Evolutionary conservation across 2,797 vertebrate species (phyloP), one percentile per base, ranked within the genome.

Genomic region (Fistularia commersonii): DNA sequence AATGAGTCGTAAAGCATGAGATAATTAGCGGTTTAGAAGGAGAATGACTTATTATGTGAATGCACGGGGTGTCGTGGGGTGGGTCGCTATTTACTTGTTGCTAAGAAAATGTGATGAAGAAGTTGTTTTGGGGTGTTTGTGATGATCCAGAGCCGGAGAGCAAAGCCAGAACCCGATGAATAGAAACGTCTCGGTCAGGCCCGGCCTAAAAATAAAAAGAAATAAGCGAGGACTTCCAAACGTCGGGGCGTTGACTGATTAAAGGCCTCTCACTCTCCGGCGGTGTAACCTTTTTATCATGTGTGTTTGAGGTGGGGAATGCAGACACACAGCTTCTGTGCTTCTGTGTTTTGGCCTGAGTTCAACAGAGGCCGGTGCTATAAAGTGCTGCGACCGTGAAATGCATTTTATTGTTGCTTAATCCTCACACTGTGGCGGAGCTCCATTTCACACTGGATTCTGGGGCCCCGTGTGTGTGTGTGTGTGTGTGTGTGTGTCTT

Each of bases 381-480:
- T 83, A 81, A 81, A 92, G 83, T 75, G 46, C 82, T 74, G 60
- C 61, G 79, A 81, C 89, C 69, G 78, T 74, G 88, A 92, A 90
- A 86, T 88, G 82, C 63, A 67, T 86, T 90, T 90, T 90, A 90
- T 91, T 91, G 88, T 88, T 80, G 76, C 76, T 88, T 92, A 86
- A 87, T 93, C 89, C 92, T 84, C 88, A 81, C 88, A 84, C 89
- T 90, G 90, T 89, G 89, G 88, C 80, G 85, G 90, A 79, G 70
- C 65, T 77, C 68, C 86, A 89, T 93, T 94, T 93, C 92, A 93
- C 91, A 91, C 91, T 91, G 86, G 81, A 91, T 94, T 92, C 87
- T 69, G 36, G 57, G 57, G 75, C 40, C 54, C 41, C 4, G 54
- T 60, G 37, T 14, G 43, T 46, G 60, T 11, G 41, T 54, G 40